Percentiles rank a stretch among this genome's conserved stretches.
These are phyloP conservation scores for Theretra japonica DNA, from an alignment of 2,888 invertebrate genomes.

Conservation along the genomic window DNA sequence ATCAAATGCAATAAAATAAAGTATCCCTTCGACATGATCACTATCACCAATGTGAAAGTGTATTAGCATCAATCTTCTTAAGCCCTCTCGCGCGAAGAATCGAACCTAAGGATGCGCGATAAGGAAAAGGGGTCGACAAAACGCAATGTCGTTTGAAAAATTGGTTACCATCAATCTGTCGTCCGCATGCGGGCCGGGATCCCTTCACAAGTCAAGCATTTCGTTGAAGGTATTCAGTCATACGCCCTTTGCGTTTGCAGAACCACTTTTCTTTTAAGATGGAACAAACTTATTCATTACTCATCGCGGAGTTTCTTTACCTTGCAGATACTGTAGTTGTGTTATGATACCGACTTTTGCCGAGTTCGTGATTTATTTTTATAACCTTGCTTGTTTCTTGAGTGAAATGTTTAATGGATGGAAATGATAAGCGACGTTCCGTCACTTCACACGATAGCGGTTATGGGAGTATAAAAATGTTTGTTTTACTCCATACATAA, in stretches of 20 bases:
- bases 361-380: constrained; percentile 32
- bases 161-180: constrained; percentile 60
- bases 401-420: constrained; percentile 15
- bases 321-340: constrained; percentile 33
- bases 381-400: constrained; percentile 9
- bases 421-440: constrained; percentile 16
- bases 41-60: constrained; percentile 31
- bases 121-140: constrained; percentile 49
- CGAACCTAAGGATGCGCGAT: constrained; percentile 49
- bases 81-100: constrained; percentile 45
- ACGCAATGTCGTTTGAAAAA: constrained; percentile 57
- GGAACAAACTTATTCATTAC: constrained; percentile 58
- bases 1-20: constrained; percentile 24
- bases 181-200: constrained; percentile 56
- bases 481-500: neutral
- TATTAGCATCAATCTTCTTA: constrained; percentile 47
- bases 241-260: constrained; percentile 43
- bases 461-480: neutral
- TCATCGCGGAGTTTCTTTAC: constrained; percentile 42
- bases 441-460: neutral
- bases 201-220: constrained; percentile 62
- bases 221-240: constrained; percentile 58
- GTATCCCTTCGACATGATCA: constrained; percentile 25
- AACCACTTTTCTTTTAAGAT: constrained; percentile 54
- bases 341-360: constrained; percentile 31